Base-by-base conservation (phyloP, 2,888 invertebrate genomes). In the Reticulitermes lucifugus region DNA sequence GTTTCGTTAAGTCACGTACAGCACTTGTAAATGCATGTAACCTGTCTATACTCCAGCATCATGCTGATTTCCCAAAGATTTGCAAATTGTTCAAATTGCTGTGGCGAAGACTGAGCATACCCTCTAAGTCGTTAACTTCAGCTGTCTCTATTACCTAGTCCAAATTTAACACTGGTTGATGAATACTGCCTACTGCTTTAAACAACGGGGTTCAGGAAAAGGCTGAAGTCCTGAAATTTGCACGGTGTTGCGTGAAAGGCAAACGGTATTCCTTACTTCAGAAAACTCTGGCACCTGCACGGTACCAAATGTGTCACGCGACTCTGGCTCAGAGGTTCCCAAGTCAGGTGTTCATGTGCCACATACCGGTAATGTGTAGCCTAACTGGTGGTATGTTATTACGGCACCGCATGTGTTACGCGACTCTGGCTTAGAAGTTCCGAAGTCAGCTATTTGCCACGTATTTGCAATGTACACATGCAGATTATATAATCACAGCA, bases 91-190 rank as follows among this genome's bases (percentile, higher is more conserved):
- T 77, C 46, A 51, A 77, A 77, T 46, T 6, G 77, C 77, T 77
- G 41, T 46, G 46, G n/a, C 21, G 41, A 73, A 41, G n/a, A 21
- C 9, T 41, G n/a, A 25, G 7, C 4, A n/a, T 12, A 25, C 14
- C 9, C 41, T 35, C 41, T 14, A 65, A 18, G 21, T 29, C 29
- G 21, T 35, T 73, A 29, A 12, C 12, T 41, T 73, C 35, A 73
- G 73, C 73, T 73, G n/a, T 46, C 46, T 77, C 43, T 77, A 46
- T 77, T 77, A n/a, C 77, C 51, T 77, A 51, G 77, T 77, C 77
- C 77, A 77, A 77, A 77, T 46, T 77, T 35, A n/a, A 46, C 43
- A n/a, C 4, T 46, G 41, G 77, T 46, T 46, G 35, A 46, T 21
- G 46, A 77, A 77, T 46, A 77, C 46, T 77, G 29, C 22, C 73